Evolutionary conservation across 2,113 vertebrate genomes (phyloP).

Genomic region (Rhinichthys klamathensis): DNA sequence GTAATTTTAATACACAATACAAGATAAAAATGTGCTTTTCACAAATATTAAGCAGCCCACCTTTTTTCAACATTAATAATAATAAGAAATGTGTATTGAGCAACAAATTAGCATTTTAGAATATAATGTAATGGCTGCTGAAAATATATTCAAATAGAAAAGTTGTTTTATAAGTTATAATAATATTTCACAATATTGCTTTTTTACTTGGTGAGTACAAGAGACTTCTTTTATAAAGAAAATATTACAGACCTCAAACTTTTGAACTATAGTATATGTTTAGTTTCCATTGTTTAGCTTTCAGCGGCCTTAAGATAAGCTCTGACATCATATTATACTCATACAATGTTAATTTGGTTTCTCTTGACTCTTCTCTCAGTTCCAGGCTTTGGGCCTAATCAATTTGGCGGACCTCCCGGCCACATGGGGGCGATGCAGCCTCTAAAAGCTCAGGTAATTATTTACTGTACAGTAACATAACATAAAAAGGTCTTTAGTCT

Average conservation of each 20-base stretch:
- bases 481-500: too few species aligned
- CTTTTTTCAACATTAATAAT: too few species aligned
- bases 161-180: too few species aligned
- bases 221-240: not conserved
- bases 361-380: constrained; percentile 62
- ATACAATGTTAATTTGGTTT: not conserved
- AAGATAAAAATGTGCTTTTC: too few species aligned
- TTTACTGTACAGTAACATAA: not conserved
- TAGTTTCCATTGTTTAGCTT: not conserved
- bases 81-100: not conserved
- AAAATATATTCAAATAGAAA: not conserved
- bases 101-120: not conserved
- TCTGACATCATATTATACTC: not conserved
- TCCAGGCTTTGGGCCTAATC: constrained; percentile 83
- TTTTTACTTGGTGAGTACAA: not conserved
- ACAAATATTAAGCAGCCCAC: too few species aligned
- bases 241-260: not conserved
- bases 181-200: not conserved
- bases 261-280: not conserved
- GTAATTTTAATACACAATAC: not conserved
- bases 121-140: not conserved
- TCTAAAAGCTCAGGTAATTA: constrained; percentile 84
- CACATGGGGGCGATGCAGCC: constrained; percentile 81
- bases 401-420: constrained; percentile 82
- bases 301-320: not conserved